These are phyloP conservation scores for Acronicta psi DNA, from an alignment of 2,888 invertebrate genomes.

Conservation along the genomic window DNA sequence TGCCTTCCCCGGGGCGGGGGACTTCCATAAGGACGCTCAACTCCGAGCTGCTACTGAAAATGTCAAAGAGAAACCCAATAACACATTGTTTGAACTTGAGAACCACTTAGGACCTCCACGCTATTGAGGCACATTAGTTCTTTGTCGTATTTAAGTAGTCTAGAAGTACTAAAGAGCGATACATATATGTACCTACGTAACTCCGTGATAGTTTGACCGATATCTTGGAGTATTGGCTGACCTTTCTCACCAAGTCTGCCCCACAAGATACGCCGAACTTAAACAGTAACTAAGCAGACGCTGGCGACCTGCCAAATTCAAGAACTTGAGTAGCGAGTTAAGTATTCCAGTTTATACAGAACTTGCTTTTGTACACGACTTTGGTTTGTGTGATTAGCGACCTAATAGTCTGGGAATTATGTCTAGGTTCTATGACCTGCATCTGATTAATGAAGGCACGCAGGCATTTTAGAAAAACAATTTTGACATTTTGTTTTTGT, in stretches of 20 bases:
- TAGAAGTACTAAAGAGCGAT: neutral
- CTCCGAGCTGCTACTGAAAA: no score
- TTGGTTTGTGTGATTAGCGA: slow-evolving; percentile 1
- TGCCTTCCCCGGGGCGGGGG: no score
- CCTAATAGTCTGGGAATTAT: neutral
- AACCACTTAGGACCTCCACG: no score
- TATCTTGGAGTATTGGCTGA: slow-evolving; percentile 27
- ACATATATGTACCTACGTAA: neutral
- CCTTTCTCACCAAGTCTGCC: slow-evolving; percentile 14
- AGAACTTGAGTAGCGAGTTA: slow-evolving; percentile 7
- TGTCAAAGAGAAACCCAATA: no score
- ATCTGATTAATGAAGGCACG: no score
- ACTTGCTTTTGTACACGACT: slow-evolving; percentile 1
- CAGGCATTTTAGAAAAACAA: no score
- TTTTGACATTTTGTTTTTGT: no score
- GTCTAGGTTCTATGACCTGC: no score
- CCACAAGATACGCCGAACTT: slow-evolving; percentile 22
- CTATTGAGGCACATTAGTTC: no score
- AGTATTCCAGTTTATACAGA: slow-evolving; percentile 4
- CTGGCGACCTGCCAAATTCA: slow-evolving; percentile 43
- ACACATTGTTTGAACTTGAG: no score
- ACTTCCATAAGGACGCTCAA: no score
- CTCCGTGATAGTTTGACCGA: slow-evolving; percentile 15
- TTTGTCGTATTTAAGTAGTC: no score
- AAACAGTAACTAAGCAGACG: slow-evolving; percentile 29